Base-by-base conservation (phyloP, 1,140 invertebrate genomes). In the Mesaphorura yosii region DNA sequence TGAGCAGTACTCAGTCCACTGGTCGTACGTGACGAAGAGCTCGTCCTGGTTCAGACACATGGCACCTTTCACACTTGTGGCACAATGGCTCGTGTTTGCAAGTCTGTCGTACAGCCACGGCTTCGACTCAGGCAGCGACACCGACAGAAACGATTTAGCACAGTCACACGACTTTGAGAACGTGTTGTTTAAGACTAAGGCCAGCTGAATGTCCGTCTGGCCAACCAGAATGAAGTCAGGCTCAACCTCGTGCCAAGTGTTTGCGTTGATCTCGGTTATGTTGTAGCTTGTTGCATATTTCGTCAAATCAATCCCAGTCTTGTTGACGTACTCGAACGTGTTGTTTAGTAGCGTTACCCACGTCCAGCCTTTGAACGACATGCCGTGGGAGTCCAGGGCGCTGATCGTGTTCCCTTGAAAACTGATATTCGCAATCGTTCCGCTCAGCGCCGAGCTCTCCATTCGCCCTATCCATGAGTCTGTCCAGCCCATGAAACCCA, bases 401-500 rank as follows among this genome's bases (percentile, higher is more conserved):
- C 25, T 14, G 17, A 63, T 53, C 14, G 25, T 4, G 44, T 34
- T 53, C 10, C 42, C 20, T 7, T 51, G n/a, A 20, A 59, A 46
- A 14, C 10, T 17, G 0, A 44, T 53, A 42, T 31, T 41, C 2
- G 38, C 51, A 3, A 59, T 55, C 1, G 48, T 20, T 14, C 51
- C 51, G 25, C 29, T 54, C 15, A 63, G 40, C 15, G 29, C 25
- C 20, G 51, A 54, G 2, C 12, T 12, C 17, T 55, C 42, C 19
- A 63, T 2, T 14, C 46, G 19, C 0, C 50, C 48, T 0, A 63
- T 19, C n/a, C 10, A 19, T 0, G 54, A 55, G 25, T 46, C 37
- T 3, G 20, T 37, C 57, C 57, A 59, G 39, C 76, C 77, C 39
- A 85, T 70, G 64, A 79, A 79, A 23, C 70, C 73, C 37, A 81